Base-by-base conservation (phyloP, 2,888 invertebrate species). In the Tachina grossa region DNA sequence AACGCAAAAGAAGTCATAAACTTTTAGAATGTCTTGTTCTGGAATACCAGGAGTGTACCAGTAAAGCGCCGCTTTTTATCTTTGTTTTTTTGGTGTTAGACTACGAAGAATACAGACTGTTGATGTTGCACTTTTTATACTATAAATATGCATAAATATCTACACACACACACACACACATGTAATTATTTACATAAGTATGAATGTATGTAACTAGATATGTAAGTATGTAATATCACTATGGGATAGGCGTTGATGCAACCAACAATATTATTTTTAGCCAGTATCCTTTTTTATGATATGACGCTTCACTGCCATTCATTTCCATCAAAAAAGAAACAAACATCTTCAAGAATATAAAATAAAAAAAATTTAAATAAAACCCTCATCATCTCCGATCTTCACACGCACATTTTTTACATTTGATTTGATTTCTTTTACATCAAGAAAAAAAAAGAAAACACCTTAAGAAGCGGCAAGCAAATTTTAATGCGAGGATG, bases 311-410 rank as follows among this genome's bases (percentile, higher is more conserved):
- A 71, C 49, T 61, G 43, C 74, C 72, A 63, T 76, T 53, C 59
- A 68, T 68, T 72, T 61, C 19, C 53, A 72, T 84, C 78, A 78
- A 51, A 68, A 72, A 59, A 57, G 69, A 55, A 66, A 72, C 31
- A 31, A 31, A 31, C 31, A 53, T 71, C 47, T 63, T 16, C 8
- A 11, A 41, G 51, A 53, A 22, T 22, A 78, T 22, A 13, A 69
- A 61, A 59, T 31, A 68, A 53, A 63, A 53, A 63, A 83, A 85
- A 85, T 85, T 85, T 85, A 55, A 85, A 83, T 85, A 85, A 83
- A 68, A 76, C 85, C 85, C 85, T 85, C 85, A 85, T 85, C 85
- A 85, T 83, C 85, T 76, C 79, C 71, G 55, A 83, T 83, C 85
- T 83, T 85, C 79, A 76, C 85, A 85, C 85, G 83, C 85, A 85